Evolutionary conservation across 2,797 vertebrate genomes (phyloP).

Genomic region (Apogon hyalosoma): DNA sequence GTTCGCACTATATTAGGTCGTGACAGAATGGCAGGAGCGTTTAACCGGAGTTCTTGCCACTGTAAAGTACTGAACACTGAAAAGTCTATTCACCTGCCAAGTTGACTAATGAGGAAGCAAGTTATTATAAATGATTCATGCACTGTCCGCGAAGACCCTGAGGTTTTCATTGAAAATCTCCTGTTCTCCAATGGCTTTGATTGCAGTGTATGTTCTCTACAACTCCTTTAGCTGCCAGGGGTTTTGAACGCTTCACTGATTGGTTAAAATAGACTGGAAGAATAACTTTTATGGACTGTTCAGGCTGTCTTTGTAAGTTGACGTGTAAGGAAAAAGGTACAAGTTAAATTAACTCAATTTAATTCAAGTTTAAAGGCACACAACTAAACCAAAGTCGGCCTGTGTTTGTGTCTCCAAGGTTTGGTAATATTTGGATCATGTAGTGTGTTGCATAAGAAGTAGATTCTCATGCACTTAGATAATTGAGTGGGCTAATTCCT

Average conservation of each 20-base stretch:
- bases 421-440: too few relatives aligned
- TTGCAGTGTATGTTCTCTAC: not conserved
- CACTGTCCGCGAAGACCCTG: not conserved
- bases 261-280: too few relatives aligned
- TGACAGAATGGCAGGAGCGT: not conserved
- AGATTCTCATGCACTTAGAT: too few relatives aligned
- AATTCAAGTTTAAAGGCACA: too few relatives aligned
- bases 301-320: too few relatives aligned
- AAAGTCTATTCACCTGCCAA: not conserved
- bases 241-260: not conserved
- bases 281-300: too few relatives aligned
- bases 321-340: too few relatives aligned
- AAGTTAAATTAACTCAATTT: too few relatives aligned
- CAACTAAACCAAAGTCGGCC: too few relatives aligned
- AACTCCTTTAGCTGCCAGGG: not conserved
- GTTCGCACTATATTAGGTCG: not conserved
- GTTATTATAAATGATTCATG: conserved; percentile 7
- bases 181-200: not conserved
- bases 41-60: not conserved
- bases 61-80: not conserved
- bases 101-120: not conserved
- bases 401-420: too few relatives aligned
- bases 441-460: too few relatives aligned
- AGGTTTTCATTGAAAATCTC: not conserved
- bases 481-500: too few relatives aligned